These are phyloP conservation scores for Chymomyza costata DNA, from an alignment of 1,140 invertebrate genomes.

Conservation along the genomic window DNA sequence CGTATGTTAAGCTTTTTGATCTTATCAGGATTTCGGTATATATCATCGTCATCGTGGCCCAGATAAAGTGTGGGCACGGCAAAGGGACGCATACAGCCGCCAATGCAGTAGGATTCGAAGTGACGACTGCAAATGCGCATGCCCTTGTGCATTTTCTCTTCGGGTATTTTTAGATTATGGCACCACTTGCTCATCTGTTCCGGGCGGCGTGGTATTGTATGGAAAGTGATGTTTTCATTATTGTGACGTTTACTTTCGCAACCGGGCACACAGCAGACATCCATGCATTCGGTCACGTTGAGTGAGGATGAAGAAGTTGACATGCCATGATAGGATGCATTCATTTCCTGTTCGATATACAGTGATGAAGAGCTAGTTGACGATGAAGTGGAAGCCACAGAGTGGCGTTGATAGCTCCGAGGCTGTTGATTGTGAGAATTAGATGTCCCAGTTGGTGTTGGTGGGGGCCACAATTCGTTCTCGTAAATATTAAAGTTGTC, in stretches of 20 bases:
- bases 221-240: slow-evolving; percentile 67
- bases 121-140: slow-evolving; percentile 66
- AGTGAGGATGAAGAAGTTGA: slow-evolving; percentile 20
- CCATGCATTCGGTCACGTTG: slow-evolving; percentile 57
- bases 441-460: slow-evolving; percentile 28
- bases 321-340: slow-evolving; percentile 40
- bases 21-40: slow-evolving; percentile 67
- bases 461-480: slow-evolving; percentile 64
- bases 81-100: slow-evolving; percentile 71
- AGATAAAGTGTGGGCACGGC: slow-evolving; percentile 62
- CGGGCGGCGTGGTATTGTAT: slow-evolving; percentile 63
- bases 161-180: slow-evolving; percentile 62
- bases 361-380: slow-evolving; percentile 57
- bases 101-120: slow-evolving; percentile 69
- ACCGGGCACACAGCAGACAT: slow-evolving; percentile 62
- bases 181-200: slow-evolving; percentile 71
- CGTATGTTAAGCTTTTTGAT: slow-evolving; percentile 70
- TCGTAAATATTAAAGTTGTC: slow-evolving; percentile 71
- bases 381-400: slow-evolving; percentile 53
- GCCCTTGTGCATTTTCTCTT: slow-evolving; percentile 65
- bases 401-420: slow-evolving; percentile 48
- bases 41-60: slow-evolving; percentile 65
- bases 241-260: slow-evolving; percentile 67
- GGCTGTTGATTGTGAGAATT: slow-evolving; percentile 19
- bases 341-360: slow-evolving; percentile 47